phyloP scores from a whole-genome alignment of 1,140 invertebrate genomes.

The Whitmania pigra region DNA sequence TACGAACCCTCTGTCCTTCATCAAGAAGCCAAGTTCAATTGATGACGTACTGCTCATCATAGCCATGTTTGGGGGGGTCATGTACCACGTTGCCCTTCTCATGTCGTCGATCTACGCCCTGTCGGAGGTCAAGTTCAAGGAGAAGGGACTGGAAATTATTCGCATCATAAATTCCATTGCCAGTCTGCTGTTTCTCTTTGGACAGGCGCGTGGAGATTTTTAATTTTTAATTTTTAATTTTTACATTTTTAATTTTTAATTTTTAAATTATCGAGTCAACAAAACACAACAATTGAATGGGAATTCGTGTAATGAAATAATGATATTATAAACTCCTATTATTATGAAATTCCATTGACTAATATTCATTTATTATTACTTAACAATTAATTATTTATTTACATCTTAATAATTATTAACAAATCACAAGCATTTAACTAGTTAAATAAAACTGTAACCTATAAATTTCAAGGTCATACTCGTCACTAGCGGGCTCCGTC shows the following conservation, averaged over 20 bases:
- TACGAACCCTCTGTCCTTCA: constrained; percentile 13
- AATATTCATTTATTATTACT: neutral
- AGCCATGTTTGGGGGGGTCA: constrained; percentile 17
- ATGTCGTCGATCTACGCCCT: constrained; percentile 7
- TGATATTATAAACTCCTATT: neutral
- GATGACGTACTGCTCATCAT: constrained; percentile 21
- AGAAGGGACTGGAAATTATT: neutral
- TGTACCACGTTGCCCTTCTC: constrained; percentile 15
- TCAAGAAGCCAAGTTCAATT: constrained; percentile 15
- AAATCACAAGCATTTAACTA: too few relatives aligned
- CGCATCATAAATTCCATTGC: too few relatives aligned
- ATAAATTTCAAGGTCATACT: constrained; percentile 13
- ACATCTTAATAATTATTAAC: too few relatives aligned
- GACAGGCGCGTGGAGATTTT: too few relatives aligned
- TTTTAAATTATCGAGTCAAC: too few relatives aligned
- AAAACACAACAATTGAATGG: neutral
- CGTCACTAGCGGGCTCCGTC: constrained; percentile 17
- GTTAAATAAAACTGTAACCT: neutral
- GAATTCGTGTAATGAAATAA: neutral
- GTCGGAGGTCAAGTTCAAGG: neutral
- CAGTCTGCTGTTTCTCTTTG: too few relatives aligned
- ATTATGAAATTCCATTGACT: neutral
- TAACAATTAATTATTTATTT: too few relatives aligned
- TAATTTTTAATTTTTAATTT: too few relatives aligned
- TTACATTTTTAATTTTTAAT: too few relatives aligned